Evolutionary conservation across 2,797 vertebrate species (phyloP), one percentile per base, ranked within the genome.

Genomic region (Hylomyscus alleni): DNA sequence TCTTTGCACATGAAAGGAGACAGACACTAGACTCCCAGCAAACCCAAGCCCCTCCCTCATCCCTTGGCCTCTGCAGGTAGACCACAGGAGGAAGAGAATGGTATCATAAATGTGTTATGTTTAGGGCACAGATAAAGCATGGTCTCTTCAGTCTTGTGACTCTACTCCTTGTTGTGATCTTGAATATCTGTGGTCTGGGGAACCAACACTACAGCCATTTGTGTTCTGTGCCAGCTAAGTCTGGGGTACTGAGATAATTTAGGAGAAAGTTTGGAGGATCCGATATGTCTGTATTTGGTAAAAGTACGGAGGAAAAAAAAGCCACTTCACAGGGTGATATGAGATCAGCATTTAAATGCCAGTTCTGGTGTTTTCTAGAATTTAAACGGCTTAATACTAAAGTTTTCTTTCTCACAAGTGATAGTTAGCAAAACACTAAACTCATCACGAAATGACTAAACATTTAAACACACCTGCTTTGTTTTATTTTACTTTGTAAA

Each of bases 221-320:
- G 19, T 58, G 17, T 89, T 69, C n/a, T 17, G 34, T 40, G 15
- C 15, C 11, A 85, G 37, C 1, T 26, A 82, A 95, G 19, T 72
- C n/a, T 92, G 37, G 12, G 26, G 3, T 9, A 87, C 13, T 29
- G 0, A 31, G 19, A 22, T 58, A 58, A 88, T 47, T 94, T 52
- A 88, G 50, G 88, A 84, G n/a, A 90, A 93, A 58, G 56, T 37
- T 52, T 76, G 50, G 31, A 60, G 20, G 50, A 12, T 89, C 44
- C 54, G 14, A 29, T 29, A 37, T 76, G 9, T 56, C 75, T 90
- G 40, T 14, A 40, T 83, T 72, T 40, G 17, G 7, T 58, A 29
- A 58, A 94, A 87, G 2, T 65, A 69, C 22, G 54, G n/a, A 62
- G 60, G 93, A 96, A 95, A 94, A 96, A 96, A 87, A 84, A 9